Base-by-base conservation (phyloP, 2,113 vertebrate genomes). In the Lepus europaeus region DNA sequence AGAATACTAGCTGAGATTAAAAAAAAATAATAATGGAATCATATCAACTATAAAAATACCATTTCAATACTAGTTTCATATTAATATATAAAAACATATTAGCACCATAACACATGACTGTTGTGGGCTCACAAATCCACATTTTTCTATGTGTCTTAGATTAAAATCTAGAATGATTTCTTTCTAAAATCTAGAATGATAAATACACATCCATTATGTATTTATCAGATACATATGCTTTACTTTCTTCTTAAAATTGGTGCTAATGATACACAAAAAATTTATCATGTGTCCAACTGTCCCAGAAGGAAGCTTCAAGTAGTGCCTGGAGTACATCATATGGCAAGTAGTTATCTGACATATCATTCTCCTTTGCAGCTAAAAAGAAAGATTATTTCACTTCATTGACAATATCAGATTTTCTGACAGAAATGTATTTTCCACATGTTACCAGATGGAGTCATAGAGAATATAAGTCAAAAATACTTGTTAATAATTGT, bases 341-440 rank as follows among this genome's bases (percentile, higher is more conserved):
- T 33, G 29, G 19, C 89, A 69, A 33, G 9, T 9, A 66, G 11
- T 51, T 53, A 17, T 56, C 61, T 27, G 51, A 56, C 25, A 56
- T 2, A 49, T 8, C 61, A 70, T 72, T 80, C 59, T 88, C 69
- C 27, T 56, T 64, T 68, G n/a, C 1, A 77, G 29, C 73, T 93
- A 73, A 61, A 81, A 19, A 81, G 16, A 80, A 87, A 89, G 12
- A 53, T 64, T 51, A 83, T 87, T 83, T 93, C 10, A 81, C 5
- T 78, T 2, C 9, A 14, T 6, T 80, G 19, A 88, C n/a, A 93
- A 66, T 20, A 92, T 36, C 63, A 95, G 13, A 56, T 94, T 90
- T 95, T 94, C 64, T 20, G 77, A 36, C 3, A 93, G 73, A 92
- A 84, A 91, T 77, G 13, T 49, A 74, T 81, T 86, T 80, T 89